These are phyloP conservation scores for Sesia bembeciformis DNA, from an alignment of 2,888 invertebrate species.

Conservation along the genomic window DNA sequence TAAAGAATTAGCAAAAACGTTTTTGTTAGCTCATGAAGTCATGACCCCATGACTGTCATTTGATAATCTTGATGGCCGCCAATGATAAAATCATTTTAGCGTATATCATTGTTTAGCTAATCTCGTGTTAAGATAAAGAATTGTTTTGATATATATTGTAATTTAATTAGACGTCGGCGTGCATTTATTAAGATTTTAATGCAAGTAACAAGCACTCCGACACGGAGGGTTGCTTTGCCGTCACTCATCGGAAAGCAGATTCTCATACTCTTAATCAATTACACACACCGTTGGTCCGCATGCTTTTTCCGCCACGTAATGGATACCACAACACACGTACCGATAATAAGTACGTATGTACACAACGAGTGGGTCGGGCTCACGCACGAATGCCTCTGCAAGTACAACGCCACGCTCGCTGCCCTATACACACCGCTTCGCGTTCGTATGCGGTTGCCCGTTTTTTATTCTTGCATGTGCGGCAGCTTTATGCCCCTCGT, in stretches of 20 bases:
- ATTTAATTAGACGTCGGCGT: too few relatives aligned
- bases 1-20: too few relatives aligned
- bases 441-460: constrained; percentile 35
- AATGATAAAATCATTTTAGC: too few relatives aligned
- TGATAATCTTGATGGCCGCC: too few relatives aligned
- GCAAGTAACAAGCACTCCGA: constrained; percentile 7
- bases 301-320: constrained; percentile 64
- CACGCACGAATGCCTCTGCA: constrained; percentile 57
- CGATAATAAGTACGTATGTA: constrained; percentile 35
- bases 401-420: constrained; percentile 42
- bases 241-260: constrained; percentile 32
- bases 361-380: constrained; percentile 33
- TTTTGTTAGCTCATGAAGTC: too few relatives aligned
- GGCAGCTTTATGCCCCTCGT: constrained; percentile 19
- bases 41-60: too few relatives aligned
- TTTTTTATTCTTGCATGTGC: constrained; percentile 27
- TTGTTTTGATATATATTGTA: too few relatives aligned
- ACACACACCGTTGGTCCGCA: constrained; percentile 55
- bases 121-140: too few relatives aligned
- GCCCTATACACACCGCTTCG: constrained; percentile 19
- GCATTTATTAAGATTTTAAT: neutral
- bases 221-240: constrained; percentile 17
- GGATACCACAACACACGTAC: constrained; percentile 54
- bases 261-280: constrained; percentile 66
- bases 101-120: too few relatives aligned